Evolutionary conservation across 2,113 vertebrate species (phyloP).

Genomic region (Anhinga rufa): DNA sequence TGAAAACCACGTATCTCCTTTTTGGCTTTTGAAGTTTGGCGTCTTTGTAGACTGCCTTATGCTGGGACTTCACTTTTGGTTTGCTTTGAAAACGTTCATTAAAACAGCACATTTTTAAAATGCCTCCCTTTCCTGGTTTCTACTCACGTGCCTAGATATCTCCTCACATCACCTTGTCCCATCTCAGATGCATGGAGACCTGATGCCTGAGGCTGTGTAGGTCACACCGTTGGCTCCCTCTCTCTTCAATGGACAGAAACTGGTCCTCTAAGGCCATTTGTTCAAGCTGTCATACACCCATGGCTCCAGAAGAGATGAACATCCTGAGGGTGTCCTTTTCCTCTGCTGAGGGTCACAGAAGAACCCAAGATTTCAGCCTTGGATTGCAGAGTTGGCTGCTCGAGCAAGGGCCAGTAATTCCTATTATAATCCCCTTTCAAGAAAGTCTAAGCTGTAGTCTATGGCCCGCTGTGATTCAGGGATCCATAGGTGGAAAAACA

Average conservation of each 20-base stretch:
- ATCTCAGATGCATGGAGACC: neutral
- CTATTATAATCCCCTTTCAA: neutral
- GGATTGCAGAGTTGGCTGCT: neutral
- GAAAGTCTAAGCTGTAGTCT: neutral
- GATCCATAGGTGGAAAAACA: neutral
- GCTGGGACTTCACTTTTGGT: neutral
- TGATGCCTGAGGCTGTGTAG: neutral
- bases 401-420: neutral
- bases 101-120: neutral
- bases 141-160: neutral
- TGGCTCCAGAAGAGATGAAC: neutral
- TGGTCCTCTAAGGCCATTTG: neutral
- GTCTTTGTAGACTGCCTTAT: neutral
- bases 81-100: conserved; percentile 12
- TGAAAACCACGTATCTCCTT: neutral
- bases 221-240: neutral
- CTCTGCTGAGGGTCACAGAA: neutral
- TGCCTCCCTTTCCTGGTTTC: neutral
- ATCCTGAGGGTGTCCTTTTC: neutral
- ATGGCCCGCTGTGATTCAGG: neutral
- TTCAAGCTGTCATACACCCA: accelerated
- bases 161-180: neutral
- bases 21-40: conserved; percentile 14
- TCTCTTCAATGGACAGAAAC: neutral
- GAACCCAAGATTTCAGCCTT: neutral